Evolutionary conservation across 2,888 invertebrate species (phyloP).

Genomic region (Drosophila basisetae): DNA sequence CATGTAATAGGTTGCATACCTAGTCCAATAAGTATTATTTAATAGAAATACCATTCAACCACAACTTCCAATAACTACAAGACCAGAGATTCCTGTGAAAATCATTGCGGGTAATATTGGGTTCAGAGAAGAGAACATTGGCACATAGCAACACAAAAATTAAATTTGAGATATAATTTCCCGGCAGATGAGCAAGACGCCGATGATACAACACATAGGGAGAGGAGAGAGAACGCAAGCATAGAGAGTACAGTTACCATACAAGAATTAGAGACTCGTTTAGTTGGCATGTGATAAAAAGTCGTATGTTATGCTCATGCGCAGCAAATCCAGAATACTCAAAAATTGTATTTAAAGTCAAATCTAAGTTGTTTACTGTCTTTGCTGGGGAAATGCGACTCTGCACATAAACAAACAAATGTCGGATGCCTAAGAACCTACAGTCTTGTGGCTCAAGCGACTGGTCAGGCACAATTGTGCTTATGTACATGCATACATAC

Average conservation of each 20-base stretch:
- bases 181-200: constrained; percentile 26
- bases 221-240: constrained; percentile 27
- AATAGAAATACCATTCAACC: constrained; percentile 5
- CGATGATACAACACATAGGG: constrained; percentile 10
- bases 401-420: constrained; percentile 60
- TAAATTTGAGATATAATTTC: constrained; percentile 47
- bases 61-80: constrained; percentile 19
- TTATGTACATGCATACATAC: constrained; percentile 4
- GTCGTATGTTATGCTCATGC: constrained; percentile 53
- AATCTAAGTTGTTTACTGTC: constrained; percentile 57
- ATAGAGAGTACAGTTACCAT: constrained; percentile 33
- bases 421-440: constrained; percentile 29
- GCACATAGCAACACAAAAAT: constrained; percentile 50
- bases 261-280: constrained; percentile 2
- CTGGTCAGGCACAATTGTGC: constrained; percentile 33
- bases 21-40: background rate
- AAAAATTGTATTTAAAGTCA: constrained; percentile 36
- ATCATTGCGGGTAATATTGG: constrained; percentile 23
- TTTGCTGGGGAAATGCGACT: constrained; percentile 52
- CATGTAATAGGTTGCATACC: background rate
- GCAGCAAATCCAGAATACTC: constrained; percentile 40
- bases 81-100: constrained; percentile 42
- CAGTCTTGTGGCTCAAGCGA: constrained; percentile 21
- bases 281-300: constrained; percentile 27
- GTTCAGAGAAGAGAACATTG: constrained; percentile 13